phyloP scores from a whole-genome alignment of 1,140 invertebrate genomes.

The Pachypsylla venusta region DNA sequence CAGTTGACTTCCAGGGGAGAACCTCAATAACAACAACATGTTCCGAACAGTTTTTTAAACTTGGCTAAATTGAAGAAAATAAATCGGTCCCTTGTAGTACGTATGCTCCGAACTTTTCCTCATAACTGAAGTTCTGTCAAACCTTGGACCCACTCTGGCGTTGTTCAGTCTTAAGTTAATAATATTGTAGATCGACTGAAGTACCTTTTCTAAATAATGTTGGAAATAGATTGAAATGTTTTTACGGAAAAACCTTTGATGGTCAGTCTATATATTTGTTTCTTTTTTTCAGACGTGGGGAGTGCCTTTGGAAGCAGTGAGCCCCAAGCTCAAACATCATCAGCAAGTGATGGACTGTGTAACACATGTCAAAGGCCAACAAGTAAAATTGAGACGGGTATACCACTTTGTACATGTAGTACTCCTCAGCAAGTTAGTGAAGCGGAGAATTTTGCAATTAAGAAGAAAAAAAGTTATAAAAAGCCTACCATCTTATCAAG shows the following conservation, averaged over 20 bases:
- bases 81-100: no score
- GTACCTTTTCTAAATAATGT: no score
- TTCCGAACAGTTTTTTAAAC: no score
- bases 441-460: not conserved
- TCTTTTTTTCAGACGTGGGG: not conserved
- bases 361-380: not conserved
- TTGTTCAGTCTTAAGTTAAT: no score
- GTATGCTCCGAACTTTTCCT: no score
- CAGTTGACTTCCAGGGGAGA: no score
- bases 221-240: not conserved
- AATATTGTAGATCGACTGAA: no score
- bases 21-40: no score
- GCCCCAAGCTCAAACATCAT: not conserved
- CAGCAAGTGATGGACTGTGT: not conserved
- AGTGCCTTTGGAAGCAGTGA: not conserved
- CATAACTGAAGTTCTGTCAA: no score
- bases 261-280: not conserved
- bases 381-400: not conserved
- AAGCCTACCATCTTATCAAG: not conserved
- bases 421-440: conserved; percentile 4
- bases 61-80: no score
- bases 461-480: not conserved
- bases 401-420: not conserved
- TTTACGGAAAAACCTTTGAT: not conserved
- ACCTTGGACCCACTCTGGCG: no score